phyloP scores from a whole-genome alignment of 2,797 vertebrate genomes.

The Phylloscopus collybita region DNA sequence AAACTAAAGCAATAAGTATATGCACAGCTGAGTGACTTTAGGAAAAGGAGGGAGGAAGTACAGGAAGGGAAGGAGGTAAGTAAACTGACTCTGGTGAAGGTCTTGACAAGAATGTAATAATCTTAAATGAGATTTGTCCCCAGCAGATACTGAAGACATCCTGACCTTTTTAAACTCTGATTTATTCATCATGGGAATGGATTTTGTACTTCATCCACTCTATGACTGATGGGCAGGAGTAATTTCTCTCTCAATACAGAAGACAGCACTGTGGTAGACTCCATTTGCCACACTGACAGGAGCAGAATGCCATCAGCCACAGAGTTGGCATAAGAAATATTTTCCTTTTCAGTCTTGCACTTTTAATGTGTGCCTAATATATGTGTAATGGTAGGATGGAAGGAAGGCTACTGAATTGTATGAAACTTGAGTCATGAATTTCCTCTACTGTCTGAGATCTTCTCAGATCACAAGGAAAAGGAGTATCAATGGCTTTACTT shows the following conservation, averaged over 20 bases:
- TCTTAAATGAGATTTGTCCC: conserved; percentile 51
- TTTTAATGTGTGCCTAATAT: background rate
- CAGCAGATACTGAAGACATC: conserved; percentile 29
- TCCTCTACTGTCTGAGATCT: background rate
- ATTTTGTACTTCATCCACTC: conserved; percentile 53
- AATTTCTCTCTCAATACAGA: conserved; percentile 58
- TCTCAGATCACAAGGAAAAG: background rate
- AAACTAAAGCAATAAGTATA: background rate
- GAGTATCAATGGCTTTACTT: background rate
- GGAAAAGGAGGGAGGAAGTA: background rate
- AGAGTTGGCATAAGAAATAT: conserved; percentile 39
- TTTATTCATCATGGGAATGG: conserved; percentile 58
- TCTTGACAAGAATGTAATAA: conserved; percentile 47
- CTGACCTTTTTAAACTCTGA: conserved; percentile 59
- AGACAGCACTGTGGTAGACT: conserved; percentile 34
- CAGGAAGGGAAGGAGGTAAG: background rate
- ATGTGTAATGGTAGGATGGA: background rate
- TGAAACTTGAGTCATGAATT: background rate
- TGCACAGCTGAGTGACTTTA: background rate
- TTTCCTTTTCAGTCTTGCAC: conserved; percentile 32
- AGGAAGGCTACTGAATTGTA: background rate
- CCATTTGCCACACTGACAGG: conserved; percentile 60
- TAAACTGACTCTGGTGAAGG: conserved; percentile 33
- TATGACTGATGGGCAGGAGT: conserved; percentile 49
- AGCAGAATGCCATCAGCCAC: conserved; percentile 38